Conservation (phyloP, 1,140 invertebrate species). For the Hycleus phaleratus region DNA sequence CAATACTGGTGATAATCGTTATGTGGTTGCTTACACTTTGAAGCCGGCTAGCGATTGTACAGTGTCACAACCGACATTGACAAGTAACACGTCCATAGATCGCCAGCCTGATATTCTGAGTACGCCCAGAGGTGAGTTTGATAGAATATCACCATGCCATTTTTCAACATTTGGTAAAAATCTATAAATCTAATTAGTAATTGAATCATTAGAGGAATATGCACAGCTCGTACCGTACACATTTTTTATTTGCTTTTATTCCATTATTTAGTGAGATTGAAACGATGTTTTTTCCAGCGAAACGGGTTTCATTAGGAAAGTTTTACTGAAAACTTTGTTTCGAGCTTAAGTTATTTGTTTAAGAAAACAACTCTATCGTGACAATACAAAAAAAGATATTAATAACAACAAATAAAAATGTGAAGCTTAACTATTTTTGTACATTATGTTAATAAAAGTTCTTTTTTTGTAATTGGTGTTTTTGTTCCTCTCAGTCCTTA, state of each 20-base stretch:
- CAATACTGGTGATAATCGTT: slow-evolving; percentile 50
- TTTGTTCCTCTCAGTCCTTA: not conserved
- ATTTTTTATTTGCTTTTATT: not conserved
- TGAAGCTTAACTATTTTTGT: slow-evolving; percentile 13
- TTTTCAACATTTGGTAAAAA: slow-evolving; percentile 28
- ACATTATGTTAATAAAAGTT: slow-evolving; percentile 18
- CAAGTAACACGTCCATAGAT: slow-evolving; percentile 18
- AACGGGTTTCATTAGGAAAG: slow-evolving; percentile 19
- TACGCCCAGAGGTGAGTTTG: slow-evolving; percentile 39
- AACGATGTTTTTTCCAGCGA: slow-evolving; percentile 18
- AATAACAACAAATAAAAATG: too few species aligned
- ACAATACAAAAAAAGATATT: slow-evolving; percentile 13
- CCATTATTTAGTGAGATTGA: not conserved
- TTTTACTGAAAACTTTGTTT: slow-evolving; percentile 17
- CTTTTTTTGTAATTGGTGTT: slow-evolving; percentile 9
- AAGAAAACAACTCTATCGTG: not conserved
- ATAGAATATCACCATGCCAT: not conserved
- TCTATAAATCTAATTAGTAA: not conserved
- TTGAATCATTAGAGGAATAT: not conserved
- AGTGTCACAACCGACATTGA: slow-evolving; percentile 12
- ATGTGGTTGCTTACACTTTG: slow-evolving; percentile 51
- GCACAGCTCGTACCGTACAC: not conserved
- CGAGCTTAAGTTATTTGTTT: not conserved
- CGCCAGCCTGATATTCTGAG: slow-evolving; percentile 42
- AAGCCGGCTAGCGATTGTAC: slow-evolving; percentile 41